Conservation (phyloP, 2,113 vertebrate genomes). For the Atlantisia rogersi region DNA sequence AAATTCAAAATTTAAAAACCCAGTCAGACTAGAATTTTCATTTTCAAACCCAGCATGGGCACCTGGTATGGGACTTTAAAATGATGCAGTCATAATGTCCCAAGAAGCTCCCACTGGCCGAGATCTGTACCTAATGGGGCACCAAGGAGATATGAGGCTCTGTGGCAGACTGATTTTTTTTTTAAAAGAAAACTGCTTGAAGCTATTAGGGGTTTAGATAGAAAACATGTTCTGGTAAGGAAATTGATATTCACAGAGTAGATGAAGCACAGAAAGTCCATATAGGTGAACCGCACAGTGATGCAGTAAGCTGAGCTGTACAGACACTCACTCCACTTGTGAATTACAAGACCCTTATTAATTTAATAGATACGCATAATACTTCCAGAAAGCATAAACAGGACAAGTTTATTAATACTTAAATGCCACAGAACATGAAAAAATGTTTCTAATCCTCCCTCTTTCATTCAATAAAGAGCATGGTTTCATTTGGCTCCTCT, state of each 20-base stretch:
- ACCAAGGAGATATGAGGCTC: neutral
- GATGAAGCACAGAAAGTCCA: neutral
- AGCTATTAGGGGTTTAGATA: neutral
- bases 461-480: neutral
- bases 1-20: neutral
- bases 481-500: neutral
- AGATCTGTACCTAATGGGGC: neutral
- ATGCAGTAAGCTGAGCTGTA: neutral
- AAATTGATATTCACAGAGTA: neutral
- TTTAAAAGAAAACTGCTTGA: neutral
- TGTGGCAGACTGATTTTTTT: neutral
- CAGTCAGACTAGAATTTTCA: neutral
- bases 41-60: neutral
- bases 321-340: neutral
- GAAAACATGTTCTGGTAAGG: neutral
- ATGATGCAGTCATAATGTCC: neutral
- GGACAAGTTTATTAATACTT: constrained; percentile 29
- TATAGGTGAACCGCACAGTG: neutral
- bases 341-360: neutral
- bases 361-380: neutral
- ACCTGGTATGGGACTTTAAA: neutral
- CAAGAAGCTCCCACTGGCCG: neutral
- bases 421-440: neutral
- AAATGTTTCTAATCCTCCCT: neutral
- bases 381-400: constrained; percentile 1